Conservation (phyloP, 2,888 invertebrate genomes). For the Lasioglossum morio region DNA sequence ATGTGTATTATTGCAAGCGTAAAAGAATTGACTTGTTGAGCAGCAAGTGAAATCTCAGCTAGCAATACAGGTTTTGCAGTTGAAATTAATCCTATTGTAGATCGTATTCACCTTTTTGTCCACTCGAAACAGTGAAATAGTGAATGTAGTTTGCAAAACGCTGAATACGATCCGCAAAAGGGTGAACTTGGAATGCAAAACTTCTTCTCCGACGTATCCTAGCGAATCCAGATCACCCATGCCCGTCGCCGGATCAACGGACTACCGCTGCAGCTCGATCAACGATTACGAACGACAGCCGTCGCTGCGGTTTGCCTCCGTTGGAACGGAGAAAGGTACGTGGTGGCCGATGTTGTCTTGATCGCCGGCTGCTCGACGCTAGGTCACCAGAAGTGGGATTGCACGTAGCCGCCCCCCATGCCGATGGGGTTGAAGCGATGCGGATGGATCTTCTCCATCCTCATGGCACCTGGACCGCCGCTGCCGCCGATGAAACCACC, state of each 20-base stretch:
- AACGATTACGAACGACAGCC: constrained; percentile 46
- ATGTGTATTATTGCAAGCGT: not conserved
- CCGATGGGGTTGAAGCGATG: constrained; percentile 84
- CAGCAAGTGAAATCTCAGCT: not conserved
- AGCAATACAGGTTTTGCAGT: not conserved
- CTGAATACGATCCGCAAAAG: not conserved
- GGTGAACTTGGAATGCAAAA: not conserved
- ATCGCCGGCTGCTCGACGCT: constrained; percentile 18
- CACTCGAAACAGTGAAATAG: too few species aligned
- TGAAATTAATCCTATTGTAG: not conserved
- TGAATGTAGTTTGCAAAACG: not conserved
- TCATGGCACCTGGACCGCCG: constrained; percentile 82
- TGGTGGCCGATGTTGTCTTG: constrained; percentile 40
- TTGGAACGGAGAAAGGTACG: constrained; percentile 49
- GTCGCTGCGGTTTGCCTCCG: constrained; percentile 27
- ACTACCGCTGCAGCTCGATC: not conserved
- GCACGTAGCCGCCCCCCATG: constrained; percentile 83
- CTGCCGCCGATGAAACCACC: constrained; percentile 79
- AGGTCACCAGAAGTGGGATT: constrained; percentile 84
- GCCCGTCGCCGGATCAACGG: not conserved
- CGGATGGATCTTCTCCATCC: constrained; percentile 84
- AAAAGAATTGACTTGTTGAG: not conserved
- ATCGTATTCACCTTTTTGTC: not conserved
- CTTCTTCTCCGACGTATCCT: not conserved
- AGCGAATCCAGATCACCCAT: not conserved